A percentile compares a stretch with the other conserved stretches of the same genome.
Conservation (phyloP, 2,113 vertebrate genomes). For the Cephalopholis sonnerati region DNA sequence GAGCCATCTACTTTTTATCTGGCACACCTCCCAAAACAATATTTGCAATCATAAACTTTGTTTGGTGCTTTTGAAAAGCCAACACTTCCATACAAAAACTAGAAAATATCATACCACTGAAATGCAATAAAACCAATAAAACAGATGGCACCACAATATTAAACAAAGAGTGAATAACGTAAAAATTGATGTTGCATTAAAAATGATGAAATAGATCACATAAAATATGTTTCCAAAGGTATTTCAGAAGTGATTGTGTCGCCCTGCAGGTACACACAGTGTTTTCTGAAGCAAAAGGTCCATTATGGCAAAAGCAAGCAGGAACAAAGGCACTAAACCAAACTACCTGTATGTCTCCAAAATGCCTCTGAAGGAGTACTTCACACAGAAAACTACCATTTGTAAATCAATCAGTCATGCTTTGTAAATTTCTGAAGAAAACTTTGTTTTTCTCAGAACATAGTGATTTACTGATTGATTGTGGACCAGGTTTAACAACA, state of each 20-base stretch:
- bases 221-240: neutral
- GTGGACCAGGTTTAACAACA: too few relatives aligned
- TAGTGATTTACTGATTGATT: too few relatives aligned
- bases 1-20: constrained; percentile 1
- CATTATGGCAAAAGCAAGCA: neutral
- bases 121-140: neutral
- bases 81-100: neutral
- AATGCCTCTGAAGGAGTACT: neutral
- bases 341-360: neutral
- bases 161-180: neutral
- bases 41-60: neutral
- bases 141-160: neutral
- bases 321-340: neutral
- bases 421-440: too few relatives aligned
- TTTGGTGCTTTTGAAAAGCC: neutral
- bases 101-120: neutral
- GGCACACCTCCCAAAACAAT: neutral
- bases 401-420: too few relatives aligned
- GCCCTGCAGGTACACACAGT: neutral
- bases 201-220: constrained; percentile 6
- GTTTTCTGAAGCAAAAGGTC: neutral
- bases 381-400: too few relatives aligned
- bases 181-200: neutral
- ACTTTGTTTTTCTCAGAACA: too few relatives aligned
- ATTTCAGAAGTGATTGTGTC: neutral